Evolutionary conservation across 2,113 vertebrate species (phyloP).

Genomic region (Ginglymostoma cirratum): DNA sequence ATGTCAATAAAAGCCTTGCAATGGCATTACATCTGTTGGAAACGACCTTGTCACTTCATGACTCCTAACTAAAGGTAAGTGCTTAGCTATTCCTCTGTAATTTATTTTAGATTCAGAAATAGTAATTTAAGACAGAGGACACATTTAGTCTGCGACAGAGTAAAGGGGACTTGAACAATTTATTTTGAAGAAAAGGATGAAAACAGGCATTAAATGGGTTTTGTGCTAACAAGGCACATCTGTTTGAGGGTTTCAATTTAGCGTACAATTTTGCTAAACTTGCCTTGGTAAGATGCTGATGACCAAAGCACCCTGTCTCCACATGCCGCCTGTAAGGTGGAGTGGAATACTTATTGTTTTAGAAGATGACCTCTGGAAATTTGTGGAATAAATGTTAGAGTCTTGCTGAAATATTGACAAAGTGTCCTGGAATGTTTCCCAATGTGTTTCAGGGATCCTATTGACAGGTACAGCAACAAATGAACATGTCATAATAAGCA

Average conservation of each 20-base stretch:
- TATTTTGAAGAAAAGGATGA: neutral
- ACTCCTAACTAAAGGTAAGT: neutral
- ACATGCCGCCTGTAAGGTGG: neutral
- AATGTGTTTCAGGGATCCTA: neutral
- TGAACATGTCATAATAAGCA: neutral
- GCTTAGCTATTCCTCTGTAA: neutral
- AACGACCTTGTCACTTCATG: neutral
- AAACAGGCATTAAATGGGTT: neutral
- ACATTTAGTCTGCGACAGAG: neutral
- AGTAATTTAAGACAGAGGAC: neutral
- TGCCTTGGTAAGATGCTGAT: neutral
- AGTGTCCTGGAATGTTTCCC: neutral
- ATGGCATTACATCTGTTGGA: neutral
- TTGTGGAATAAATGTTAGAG: neutral
- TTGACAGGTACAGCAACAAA: neutral
- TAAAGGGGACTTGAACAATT: neutral
- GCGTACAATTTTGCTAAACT: neutral
- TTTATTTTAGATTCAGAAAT: neutral
- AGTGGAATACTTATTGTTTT: neutral
- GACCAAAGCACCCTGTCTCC: neutral
- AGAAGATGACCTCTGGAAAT: neutral
- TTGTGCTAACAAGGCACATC: neutral
- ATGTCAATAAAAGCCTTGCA: neutral
- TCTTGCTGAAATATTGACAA: neutral
- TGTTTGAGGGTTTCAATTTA: neutral